Evolutionary conservation across 1,140 invertebrate genomes (phyloP), one percentile per base, ranked within the genome.

Genomic region (Hirudo medicinalis): DNA sequence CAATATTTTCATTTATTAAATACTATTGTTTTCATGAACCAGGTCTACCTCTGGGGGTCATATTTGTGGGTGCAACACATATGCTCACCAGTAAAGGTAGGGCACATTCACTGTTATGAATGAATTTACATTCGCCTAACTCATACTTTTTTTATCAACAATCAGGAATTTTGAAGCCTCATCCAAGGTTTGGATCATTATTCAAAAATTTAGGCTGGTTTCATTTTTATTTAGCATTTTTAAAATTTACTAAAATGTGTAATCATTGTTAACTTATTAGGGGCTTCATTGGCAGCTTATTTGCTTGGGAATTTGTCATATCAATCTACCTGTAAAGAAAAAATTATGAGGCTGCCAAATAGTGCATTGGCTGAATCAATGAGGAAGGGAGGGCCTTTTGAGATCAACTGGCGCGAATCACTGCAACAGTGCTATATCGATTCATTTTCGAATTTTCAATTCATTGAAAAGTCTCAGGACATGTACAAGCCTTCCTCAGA

Each of bases 221-320:
- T 19, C 5, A 36, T 60, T 71, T 54, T 22, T 25, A 5, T 49
- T n/a, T n/a, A n/a, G n/a, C n/a, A n/a, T 55, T 43, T 13, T 43
- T 32, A 53, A 70, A 53, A 70, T 22, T 49, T 53, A 9, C 29
- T n/a, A n/a, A n/a, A n/a, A n/a, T n/a, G n/a, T n/a, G n/a, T n/a
- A n/a, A 70, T 54, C 19, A 49, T 63, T 63, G 29, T 2, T 63
- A 63, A 63, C 11, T 85, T 88, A 22, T 78, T 85, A 0, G 78
- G 86, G 63, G 86, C 86, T 22, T 85, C 85, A 27, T 78, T 88
- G 13, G 63, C 88, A n/a, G 89, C 88, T 11, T 90, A 89, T 80
- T 86, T 90, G 76, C 60, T 88, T 1, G 89, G 89, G 5, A 89
- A 89, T 81, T 81, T 89, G 55, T 89, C 88, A 1, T 90, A 90